Evolutionary conservation across 2,797 vertebrate species (phyloP).

Genomic region (Avahi laniger): DNA sequence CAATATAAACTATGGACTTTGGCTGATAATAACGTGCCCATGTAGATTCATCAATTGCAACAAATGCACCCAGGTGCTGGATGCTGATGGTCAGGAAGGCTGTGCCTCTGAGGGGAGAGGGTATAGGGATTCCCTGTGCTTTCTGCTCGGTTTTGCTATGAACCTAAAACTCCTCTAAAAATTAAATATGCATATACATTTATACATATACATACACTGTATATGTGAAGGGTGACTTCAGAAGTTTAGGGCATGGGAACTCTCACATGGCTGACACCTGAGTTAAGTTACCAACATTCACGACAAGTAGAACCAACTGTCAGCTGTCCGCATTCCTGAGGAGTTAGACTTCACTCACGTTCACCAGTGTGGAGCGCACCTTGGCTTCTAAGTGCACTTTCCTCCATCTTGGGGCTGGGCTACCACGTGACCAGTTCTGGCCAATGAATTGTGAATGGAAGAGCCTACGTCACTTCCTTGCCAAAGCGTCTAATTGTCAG

Average conservation of each 20-base stretch:
- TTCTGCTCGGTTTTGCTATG: background rate
- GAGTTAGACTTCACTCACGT: background rate
- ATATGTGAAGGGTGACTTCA: background rate
- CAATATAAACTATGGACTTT: background rate
- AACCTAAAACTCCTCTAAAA: background rate
- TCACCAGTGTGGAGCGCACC: fast-evolving
- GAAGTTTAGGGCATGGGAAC: background rate
- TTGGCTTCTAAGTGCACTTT: fast-evolving
- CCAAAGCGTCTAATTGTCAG: background rate
- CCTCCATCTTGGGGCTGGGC: background rate
- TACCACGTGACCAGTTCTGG: background rate
- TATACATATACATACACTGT: background rate
- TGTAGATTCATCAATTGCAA: too few species aligned
- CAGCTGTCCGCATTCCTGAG: background rate
- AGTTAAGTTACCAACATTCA: background rate
- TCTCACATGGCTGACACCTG: background rate
- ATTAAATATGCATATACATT: background rate
- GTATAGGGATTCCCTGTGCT: background rate
- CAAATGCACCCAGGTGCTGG: background rate
- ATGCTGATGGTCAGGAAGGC: background rate
- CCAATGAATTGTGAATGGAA: background rate
- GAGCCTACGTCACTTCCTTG: background rate
- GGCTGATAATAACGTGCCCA: too few species aligned
- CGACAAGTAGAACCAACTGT: background rate
- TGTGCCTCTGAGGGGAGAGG: fast-evolving